Evolutionary conservation across 2,888 invertebrate species (phyloP), one percentile per base, ranked within the genome.

Genomic region (Criorhina ranunculi): DNA sequence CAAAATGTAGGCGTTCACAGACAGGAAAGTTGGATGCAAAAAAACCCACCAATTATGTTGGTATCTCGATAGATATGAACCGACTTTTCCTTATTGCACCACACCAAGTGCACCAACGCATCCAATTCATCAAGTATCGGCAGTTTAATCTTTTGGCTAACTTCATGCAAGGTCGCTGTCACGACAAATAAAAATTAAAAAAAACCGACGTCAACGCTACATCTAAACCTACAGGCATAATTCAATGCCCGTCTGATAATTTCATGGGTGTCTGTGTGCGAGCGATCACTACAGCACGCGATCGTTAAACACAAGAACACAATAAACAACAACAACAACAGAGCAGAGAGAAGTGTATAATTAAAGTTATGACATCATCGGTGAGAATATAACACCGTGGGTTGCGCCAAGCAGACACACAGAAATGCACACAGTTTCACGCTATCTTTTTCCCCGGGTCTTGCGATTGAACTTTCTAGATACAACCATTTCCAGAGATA

Each of bases 101-200:
- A 19, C 42, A 12, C 5, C 55, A 59, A 51, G 51, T 42, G 67
- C 64, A 82, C 70, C 77, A 77, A 70, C 66, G 70, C 78, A 73
- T 57, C 46, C 51, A 64, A n/a, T 66, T 70, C 72, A 67, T 82
- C 81, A 72, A 78, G 37, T 33, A 78, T 78, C 40, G 66, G 33
- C 46, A 29, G 37, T 37, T 72, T 53, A 73, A 67, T 79, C 78
- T 53, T 67, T 73, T 67, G 55, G 60, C 55, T 83, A 79, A 67
- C 67, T 73, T 83, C 79, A 73, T 73, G 73, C 79, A 83, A 83
- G 83, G 83, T 60, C 72, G 83, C 72, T 40, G 46, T 66, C 66
- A 59, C 33, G 53, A 72, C 44, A 59, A 6, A 29, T 40, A 49
- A 46, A 46, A 46, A 37, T n/a, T n/a, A 29, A 51, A 37, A 5